These are phyloP conservation scores for Sesamia nonagrioides DNA, from an alignment of 1,140 invertebrate species.

Conservation along the genomic window DNA sequence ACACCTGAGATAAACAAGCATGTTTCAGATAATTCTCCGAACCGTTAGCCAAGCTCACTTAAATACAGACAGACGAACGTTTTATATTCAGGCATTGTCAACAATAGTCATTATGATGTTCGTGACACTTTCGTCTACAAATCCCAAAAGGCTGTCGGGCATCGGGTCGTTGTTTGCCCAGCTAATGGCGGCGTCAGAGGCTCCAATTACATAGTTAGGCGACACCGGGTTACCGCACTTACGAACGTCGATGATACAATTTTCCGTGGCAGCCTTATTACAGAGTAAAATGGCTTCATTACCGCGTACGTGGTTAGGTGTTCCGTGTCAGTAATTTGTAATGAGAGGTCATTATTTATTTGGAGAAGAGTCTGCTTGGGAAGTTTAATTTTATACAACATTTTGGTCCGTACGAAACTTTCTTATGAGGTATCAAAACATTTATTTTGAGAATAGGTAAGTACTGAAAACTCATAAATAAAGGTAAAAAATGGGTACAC, in stretches of 20 bases:
- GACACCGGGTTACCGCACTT: constrained; percentile 19
- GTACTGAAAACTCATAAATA: background rate
- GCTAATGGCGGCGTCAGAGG: constrained; percentile 21
- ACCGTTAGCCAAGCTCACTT: constrained; percentile 14
- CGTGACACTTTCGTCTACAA: constrained; percentile 40
- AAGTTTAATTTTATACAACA: no score
- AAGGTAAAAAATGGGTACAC: background rate
- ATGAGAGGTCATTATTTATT: constrained; percentile 17
- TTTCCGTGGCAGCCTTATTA: constrained; percentile 14
- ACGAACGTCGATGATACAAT: constrained; percentile 28
- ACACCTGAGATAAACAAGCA: constrained; percentile 18
- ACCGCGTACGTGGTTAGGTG: constrained; percentile 12
- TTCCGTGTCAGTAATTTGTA: constrained; percentile 24
- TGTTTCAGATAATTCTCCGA: constrained; percentile 6
- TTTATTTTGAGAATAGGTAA: background rate
- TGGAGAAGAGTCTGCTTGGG: background rate
- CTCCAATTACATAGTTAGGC: constrained; percentile 40
- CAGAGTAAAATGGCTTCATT: constrained; percentile 12
- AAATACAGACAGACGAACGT: background rate
- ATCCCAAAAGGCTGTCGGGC: constrained; percentile 37
- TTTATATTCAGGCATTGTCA: constrained; percentile 18
- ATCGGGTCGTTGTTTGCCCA: constrained; percentile 39
- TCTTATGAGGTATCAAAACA: background rate
- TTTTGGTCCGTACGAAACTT: background rate
- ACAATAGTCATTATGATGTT: constrained; percentile 5